Conservation (phyloP, 2,888 invertebrate species). For the Polydrusus pterygomalis region DNA sequence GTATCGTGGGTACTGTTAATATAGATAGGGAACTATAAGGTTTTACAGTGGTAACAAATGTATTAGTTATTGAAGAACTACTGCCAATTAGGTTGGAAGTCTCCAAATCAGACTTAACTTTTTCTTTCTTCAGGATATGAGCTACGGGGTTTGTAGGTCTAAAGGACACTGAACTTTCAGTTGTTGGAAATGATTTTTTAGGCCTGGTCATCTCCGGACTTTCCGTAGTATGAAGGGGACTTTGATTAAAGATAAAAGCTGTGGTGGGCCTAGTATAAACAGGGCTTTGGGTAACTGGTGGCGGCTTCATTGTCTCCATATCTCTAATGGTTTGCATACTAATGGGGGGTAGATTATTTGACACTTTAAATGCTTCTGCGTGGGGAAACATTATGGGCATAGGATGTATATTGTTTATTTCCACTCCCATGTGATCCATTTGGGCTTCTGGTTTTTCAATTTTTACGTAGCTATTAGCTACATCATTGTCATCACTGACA, state of each 20-base stretch:
- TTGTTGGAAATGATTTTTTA: slow-evolving; percentile 73
- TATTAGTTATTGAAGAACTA: slow-evolving; percentile 45
- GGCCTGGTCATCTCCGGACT: slow-evolving; percentile 59
- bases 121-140: slow-evolving; percentile 61
- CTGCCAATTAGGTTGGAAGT: slow-evolving; percentile 43
- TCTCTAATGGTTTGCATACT: slow-evolving; percentile 70
- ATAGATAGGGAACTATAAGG: slow-evolving; percentile 2
- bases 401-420: slow-evolving; percentile 58
- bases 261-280: slow-evolving; percentile 57
- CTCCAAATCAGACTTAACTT: slow-evolving; percentile 42
- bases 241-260: slow-evolving; percentile 72
- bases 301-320: slow-evolving; percentile 79
- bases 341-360: slow-evolving; percentile 57
- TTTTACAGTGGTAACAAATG: slow-evolving; percentile 58
- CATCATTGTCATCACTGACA: slow-evolving; percentile 69
- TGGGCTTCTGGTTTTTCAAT: slow-evolving; percentile 72
- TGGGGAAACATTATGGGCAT: slow-evolving; percentile 57
- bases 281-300: slow-evolving; percentile 69
- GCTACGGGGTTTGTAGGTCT: slow-evolving; percentile 59
- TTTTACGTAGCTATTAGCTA: slow-evolving; percentile 70
- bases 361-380: slow-evolving; percentile 56
- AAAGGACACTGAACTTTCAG: slow-evolving; percentile 60
- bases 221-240: slow-evolving; percentile 69
- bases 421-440: slow-evolving; percentile 67
- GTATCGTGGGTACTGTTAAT: slow-evolving; percentile 50